These are phyloP conservation scores for Germaria angustata DNA, from an alignment of 2,888 invertebrate genomes.

Conservation along the genomic window DNA sequence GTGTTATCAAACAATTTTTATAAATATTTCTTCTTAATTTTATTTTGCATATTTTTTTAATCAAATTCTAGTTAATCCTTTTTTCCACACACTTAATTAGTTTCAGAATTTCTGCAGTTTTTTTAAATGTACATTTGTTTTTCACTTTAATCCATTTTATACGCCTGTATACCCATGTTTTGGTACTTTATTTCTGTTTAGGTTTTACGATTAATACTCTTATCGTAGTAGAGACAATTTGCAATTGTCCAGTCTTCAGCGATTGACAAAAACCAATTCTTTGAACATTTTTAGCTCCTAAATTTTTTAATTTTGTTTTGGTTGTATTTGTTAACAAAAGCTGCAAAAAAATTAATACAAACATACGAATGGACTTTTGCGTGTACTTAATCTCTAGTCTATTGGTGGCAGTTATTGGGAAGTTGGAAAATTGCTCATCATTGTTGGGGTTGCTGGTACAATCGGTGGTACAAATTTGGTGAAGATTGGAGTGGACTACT, in stretches of 20 bases:
- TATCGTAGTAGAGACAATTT: slow-evolving; percentile 53
- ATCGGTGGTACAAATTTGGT: no score
- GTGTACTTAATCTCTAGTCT: slow-evolving; percentile 2
- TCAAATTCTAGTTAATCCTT: neutral
- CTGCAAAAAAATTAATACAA: slow-evolving; percentile 21
- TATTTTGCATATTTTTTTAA: neutral
- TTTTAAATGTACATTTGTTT: slow-evolving; percentile 12
- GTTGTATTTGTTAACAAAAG: slow-evolving; percentile 47
- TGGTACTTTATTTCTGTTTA: slow-evolving; percentile 1
- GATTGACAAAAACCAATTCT: slow-evolving; percentile 61
- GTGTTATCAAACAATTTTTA: no score
- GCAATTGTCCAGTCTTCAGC: slow-evolving; percentile 53
- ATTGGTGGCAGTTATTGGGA: slow-evolving; percentile 3
- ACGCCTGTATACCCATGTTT: neutral
- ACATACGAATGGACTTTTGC: neutral
- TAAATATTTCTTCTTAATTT: neutral
- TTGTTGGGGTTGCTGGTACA: no score
- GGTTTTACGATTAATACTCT: slow-evolving; percentile 54
- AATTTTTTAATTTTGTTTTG: slow-evolving; percentile 22
- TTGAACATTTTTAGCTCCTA: slow-evolving; percentile 36
- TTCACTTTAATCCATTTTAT: slow-evolving; percentile 47
- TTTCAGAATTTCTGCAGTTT: slow-evolving; percentile 13
- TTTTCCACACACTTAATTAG: neutral
- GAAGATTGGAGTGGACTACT: no score
- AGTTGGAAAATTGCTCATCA: neutral